Base-by-base conservation (phyloP, 2,888 invertebrate species). In the Epirrhoe alternata region DNA sequence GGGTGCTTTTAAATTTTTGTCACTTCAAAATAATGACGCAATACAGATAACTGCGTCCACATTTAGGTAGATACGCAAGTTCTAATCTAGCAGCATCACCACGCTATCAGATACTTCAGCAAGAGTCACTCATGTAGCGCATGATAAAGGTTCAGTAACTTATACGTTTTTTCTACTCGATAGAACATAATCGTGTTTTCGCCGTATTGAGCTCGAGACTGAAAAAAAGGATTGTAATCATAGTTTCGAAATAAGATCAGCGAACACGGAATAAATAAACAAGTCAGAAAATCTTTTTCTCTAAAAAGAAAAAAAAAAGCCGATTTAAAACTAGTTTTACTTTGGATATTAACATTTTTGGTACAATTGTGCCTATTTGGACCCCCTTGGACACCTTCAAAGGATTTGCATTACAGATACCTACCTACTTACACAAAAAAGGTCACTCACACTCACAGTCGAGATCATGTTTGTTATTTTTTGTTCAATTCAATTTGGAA, bases 11-110 rank as follows among this genome's bases (percentile, higher is more conserved):
- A 72, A 76, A 80, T 83, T 85, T 82, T 85, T 86, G 82, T 85
- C 84, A 86, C 77, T 72, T 84, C 80, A 42, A 65, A 68, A 62
- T 68, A 67, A 79, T 88, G 83, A 86, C 88, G 88, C 85, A 83
- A 85, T 72, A 63, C 66, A 35, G 63, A 70, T 68, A 71, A 69
- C 33, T 59, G 55, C 64, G 65, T 70, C 63, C 56, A 59, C 61
- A 66, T 68, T 66, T 24, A 24, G 24, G 5, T 1, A 42, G 38
- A 12, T 72, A 71, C 70, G 69, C 67, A 71, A 57, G 57, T 62
- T 63, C 66, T 56, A 70, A 72, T 74, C 74, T 68, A 62, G 61
- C 67, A 70, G 61, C 64, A 74, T 74, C 72, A 61, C 51, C 54
- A 47, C 47, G n/a, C 6, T 61, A 49, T 38, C 30, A 30, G 55